phyloP scores from a whole-genome alignment of 2,888 invertebrate genomes.

The Alcis repandata region DNA sequence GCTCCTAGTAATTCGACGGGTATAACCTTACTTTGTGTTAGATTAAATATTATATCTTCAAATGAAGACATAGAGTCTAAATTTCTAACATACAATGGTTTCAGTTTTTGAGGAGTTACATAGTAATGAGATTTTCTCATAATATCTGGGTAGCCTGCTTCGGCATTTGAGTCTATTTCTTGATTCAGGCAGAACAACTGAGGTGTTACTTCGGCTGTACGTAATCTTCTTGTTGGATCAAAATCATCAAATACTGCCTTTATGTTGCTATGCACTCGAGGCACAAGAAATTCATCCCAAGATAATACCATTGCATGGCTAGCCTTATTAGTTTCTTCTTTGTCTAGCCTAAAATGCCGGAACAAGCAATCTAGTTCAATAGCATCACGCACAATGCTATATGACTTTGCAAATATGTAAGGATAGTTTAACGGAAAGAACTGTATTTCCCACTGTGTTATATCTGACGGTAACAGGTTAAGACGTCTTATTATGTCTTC shows the following conservation, averaged over 20 bases:
- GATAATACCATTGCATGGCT: slow-evolving; percentile 86
- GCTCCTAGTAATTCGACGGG: slow-evolving; percentile 72
- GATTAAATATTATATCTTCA: slow-evolving; percentile 75
- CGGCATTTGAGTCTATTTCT: slow-evolving; percentile 77
- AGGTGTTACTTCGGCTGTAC: slow-evolving; percentile 68
- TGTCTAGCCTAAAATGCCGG: slow-evolving; percentile 85
- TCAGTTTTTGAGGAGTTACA: slow-evolving; percentile 64
- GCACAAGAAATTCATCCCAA: slow-evolving; percentile 89
- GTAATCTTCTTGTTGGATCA: slow-evolving; percentile 74
- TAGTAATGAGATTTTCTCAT: slow-evolving; percentile 82
- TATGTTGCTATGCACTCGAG: slow-evolving; percentile 85
- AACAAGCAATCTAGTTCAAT: slow-evolving; percentile 89
- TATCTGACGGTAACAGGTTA: slow-evolving; percentile 77
- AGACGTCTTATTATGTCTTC: slow-evolving; percentile 80
- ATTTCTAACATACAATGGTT: slow-evolving; percentile 71
- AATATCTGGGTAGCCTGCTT: slow-evolving; percentile 74
- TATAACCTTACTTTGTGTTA: slow-evolving; percentile 64
- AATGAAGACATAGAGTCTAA: slow-evolving; percentile 78
- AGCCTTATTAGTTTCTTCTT: slow-evolving; percentile 78
- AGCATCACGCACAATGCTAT: slow-evolving; percentile 79
- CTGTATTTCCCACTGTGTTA: slow-evolving; percentile 84
- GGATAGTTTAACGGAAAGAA: slow-evolving; percentile 90
- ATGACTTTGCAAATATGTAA: slow-evolving; percentile 81
- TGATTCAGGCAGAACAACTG: slow-evolving; percentile 80
- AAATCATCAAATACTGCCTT: slow-evolving; percentile 84